Conservation (phyloP, 2,797 vertebrate genomes). For the Malacoraja senta region DNA sequence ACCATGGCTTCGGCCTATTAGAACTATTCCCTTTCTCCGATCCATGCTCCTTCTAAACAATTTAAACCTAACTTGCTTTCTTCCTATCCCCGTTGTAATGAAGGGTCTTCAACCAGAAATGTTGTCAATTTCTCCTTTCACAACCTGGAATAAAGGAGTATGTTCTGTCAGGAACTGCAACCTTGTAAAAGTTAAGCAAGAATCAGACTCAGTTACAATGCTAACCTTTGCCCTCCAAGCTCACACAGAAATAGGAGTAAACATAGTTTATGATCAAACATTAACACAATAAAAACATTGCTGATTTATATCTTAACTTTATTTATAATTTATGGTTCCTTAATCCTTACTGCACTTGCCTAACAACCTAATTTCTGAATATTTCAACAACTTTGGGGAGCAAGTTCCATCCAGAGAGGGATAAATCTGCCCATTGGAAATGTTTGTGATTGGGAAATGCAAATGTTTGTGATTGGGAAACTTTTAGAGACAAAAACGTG, state of each 20-base stretch:
- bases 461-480: not conserved
- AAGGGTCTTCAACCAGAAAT: no score
- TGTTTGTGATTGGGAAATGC: no score
- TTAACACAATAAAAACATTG: not conserved
- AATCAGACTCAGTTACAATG: not conserved
- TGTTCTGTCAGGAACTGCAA: not conserved
- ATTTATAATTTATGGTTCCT: not conserved
- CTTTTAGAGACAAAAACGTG: not conserved
- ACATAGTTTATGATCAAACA: not conserved
- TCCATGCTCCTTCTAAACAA: no score
- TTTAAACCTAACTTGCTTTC: no score
- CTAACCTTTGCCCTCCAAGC: not conserved
- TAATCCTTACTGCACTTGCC: no score
- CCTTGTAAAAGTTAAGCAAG: not conserved
- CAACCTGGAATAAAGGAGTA: not conserved
- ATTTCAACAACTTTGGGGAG: not conserved
- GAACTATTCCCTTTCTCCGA: no score
- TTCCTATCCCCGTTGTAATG: no score
- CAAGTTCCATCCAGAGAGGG: not conserved
- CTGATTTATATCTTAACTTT: not conserved
- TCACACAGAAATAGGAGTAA: not conserved
- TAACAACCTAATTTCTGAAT: no score
- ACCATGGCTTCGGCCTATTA: no score
- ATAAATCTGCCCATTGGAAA: not conserved
- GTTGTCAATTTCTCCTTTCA: no score